Base-by-base conservation (phyloP, 2,888 invertebrate genomes). In the Acleris holmiana region DNA sequence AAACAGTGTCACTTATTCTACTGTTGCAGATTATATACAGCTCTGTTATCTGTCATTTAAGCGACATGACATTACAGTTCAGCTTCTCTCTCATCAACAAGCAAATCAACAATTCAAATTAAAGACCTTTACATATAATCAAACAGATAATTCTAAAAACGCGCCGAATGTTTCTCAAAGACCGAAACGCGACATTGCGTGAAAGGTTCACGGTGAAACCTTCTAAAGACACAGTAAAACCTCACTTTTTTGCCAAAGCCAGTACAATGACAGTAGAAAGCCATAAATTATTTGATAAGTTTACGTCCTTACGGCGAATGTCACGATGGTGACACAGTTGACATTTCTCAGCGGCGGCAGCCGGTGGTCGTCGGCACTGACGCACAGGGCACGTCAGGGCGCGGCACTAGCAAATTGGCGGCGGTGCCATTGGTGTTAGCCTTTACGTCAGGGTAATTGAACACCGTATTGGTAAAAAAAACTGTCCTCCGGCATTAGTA, bases 331-430 rank as follows among this genome's bases (percentile, higher is more conserved):
- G 57, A 50, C 23, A 41, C 17, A 15, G n/a, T 35, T 62, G 57
- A 57, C 63, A 63, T 63, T 58, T 47, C n/a, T 18, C 49, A 47
- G 46, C 29, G 46, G 18, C 21, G 40, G 7, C 18, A 15, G 35
- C 19, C 50, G 62, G 44, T 21, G 44, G 50, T 44, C 46, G 25
- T 21, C 23, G 17, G 29, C 8, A 18, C 18, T 17, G 29, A 4
- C 4, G n/a, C 53, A 15, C 21, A 47, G 35, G 57, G 40, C 63
- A 51, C 21, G 63, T 57, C 57, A 63, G 35, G 18, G 35, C 17
- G 51, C 44, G 56, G 21, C 44, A 18, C 51, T 40, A 40, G 53
- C 0, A 15, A 53, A 41, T 18, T 15, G 40, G 15, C 53, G 35
- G 15, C 53, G 8, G 25, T 25, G 19, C 2, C 40, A 7, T 7